These are phyloP conservation scores for Etheostoma perlongum DNA, from an alignment of 2,797 vertebrate genomes.

Conservation along the genomic window DNA sequence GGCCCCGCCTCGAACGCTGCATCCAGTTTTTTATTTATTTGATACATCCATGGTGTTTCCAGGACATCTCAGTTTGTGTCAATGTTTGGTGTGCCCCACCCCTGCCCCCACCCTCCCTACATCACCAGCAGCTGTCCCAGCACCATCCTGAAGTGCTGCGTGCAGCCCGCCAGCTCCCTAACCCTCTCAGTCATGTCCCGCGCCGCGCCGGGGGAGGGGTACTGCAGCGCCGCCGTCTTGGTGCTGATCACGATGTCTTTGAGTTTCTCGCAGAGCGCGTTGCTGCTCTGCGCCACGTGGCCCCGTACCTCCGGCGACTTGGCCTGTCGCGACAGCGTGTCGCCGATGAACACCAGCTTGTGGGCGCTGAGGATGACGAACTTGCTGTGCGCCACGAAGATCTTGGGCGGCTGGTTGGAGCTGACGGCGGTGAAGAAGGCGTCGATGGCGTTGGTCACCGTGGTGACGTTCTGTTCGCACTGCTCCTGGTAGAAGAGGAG, in stretches of 20 bases:
- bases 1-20: no score
- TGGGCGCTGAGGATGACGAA: conserved; percentile 97
- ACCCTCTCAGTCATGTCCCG: conserved; percentile 96
- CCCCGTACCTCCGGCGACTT: conserved; percentile 91
- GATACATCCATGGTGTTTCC: not conserved
- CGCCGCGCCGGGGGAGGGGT: conserved; percentile 89
- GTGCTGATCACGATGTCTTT: conserved; percentile 96
- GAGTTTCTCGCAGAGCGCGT: conserved; percentile 94
- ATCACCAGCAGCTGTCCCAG: conserved; percentile 92
- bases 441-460: conserved; percentile 93
- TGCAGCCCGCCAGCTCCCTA: conserved; percentile 91
- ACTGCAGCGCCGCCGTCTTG: conserved; percentile 94
- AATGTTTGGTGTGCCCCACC: conserved; percentile 7
- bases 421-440: conserved; percentile 93
- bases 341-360: conserved; percentile 97
- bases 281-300: conserved; percentile 94
- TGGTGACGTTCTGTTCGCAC: conserved; percentile 94
- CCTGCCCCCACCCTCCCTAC: conserved; percentile 60
- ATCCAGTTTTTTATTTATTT: no score
- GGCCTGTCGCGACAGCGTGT: conserved; percentile 95
- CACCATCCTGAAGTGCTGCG: conserved; percentile 94
- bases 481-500: conserved; percentile 98
- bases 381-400: conserved; percentile 97
- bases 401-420: conserved; percentile 96
- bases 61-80: conserved; percentile 36